Evolutionary conservation across 2,113 vertebrate species (phyloP).

Genomic region (Puffinus mauretanicus): DNA sequence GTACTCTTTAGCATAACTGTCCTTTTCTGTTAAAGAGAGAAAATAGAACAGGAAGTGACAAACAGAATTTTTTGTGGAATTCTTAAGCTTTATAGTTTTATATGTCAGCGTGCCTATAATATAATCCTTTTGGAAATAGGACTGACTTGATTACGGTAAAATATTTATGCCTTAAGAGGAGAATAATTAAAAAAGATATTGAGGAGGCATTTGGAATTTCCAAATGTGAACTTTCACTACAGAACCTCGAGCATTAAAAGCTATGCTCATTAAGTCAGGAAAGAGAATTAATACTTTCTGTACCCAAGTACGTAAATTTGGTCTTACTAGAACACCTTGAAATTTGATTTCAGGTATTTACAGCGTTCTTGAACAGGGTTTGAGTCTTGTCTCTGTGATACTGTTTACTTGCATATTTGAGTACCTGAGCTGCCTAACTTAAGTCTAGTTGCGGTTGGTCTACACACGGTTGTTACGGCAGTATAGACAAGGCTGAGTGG

Average conservation of each 20-base stretch:
- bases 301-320: background rate
- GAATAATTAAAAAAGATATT: background rate
- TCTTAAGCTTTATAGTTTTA: background rate
- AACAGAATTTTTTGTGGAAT: background rate
- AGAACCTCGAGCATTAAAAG: background rate
- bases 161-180: background rate
- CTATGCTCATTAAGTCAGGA: background rate
- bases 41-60: background rate
- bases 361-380: background rate
- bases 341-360: background rate
- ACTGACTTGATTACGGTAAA: background rate
- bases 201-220: background rate
- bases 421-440: background rate
- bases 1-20: background rate
- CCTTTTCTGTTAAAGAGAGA: background rate
- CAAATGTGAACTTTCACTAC: fast-evolving
- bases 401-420: background rate
- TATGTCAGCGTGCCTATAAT: background rate
- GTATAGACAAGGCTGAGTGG: background rate
- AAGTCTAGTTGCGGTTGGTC: background rate
- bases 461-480: too few species aligned
- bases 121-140: background rate
- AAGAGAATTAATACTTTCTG: background rate
- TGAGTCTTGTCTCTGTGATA: fast-evolving
- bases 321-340: background rate